Evolutionary conservation across 2,113 vertebrate genomes (phyloP).

Genomic region (Melanostigma gelatinosum): DNA sequence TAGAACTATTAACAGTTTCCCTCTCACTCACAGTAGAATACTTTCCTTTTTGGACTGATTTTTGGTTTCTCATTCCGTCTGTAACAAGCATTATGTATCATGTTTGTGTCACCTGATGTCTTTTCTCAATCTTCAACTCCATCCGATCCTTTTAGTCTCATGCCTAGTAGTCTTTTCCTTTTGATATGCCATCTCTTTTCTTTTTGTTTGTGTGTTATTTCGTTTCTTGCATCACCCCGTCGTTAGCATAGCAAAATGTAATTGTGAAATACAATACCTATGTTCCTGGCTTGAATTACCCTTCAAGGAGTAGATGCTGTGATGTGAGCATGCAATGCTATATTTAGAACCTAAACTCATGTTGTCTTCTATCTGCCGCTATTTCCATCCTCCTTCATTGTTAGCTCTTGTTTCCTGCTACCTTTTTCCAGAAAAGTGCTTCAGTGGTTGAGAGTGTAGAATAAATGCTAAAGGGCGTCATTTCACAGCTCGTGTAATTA

Average conservation of each 20-base stretch:
- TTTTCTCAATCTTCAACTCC: conserved; percentile 37
- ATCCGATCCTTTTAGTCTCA: conserved; percentile 34
- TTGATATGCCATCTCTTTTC: conserved; percentile 51
- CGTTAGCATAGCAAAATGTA: conserved; percentile 49
- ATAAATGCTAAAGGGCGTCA: background rate
- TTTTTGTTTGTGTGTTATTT: conserved; percentile 56
- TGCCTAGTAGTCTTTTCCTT: conserved; percentile 27
- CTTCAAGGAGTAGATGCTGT: conserved; percentile 51
- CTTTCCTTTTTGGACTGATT: conserved; percentile 42
- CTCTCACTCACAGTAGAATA: conserved; percentile 41
- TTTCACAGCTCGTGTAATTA: conserved; percentile 7
- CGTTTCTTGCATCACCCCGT: conserved; percentile 57
- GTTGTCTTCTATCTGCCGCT: conserved; percentile 46
- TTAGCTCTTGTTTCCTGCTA: conserved; percentile 46
- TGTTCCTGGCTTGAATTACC: conserved; percentile 52
- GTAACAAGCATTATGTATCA: conserved; percentile 80
- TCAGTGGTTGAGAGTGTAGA: conserved; percentile 41
- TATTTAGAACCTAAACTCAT: conserved; percentile 52
- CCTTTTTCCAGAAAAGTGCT: conserved; percentile 71
- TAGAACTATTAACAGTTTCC: conserved; percentile 53
- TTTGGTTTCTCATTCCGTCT: conserved; percentile 53
- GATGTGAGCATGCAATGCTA: conserved; percentile 72
- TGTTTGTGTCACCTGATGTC: conserved; percentile 67
- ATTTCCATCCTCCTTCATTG: conserved; percentile 41
- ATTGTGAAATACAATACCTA: conserved; percentile 30